Evolutionary conservation across 2,113 vertebrate genomes (phyloP).

Genomic region (Neolamprologus kungweensis): DNA sequence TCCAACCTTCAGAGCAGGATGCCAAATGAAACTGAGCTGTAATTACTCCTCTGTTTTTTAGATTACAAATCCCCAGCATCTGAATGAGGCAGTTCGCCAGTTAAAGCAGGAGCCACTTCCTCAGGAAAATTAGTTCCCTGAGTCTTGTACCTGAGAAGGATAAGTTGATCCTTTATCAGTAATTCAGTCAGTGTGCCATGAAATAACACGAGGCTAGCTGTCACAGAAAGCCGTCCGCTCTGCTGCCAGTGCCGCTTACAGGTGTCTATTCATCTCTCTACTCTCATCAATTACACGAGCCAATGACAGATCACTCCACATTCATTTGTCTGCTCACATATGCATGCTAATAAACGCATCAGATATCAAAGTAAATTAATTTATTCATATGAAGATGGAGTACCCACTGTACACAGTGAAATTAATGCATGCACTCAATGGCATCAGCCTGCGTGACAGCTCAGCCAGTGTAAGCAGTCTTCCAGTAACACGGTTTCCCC

Average conservation of each 20-base stretch:
- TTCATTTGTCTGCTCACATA: constrained; percentile 55
- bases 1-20: neutral
- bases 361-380: constrained; percentile 65
- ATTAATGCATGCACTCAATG: constrained; percentile 37
- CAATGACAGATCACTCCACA: constrained; percentile 51
- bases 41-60: neutral
- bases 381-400: constrained; percentile 68
- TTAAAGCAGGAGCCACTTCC: neutral
- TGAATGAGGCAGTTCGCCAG: neutral
- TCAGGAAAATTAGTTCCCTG: neutral
- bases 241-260: constrained; percentile 38
- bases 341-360: constrained; percentile 54
- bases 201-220: constrained; percentile 38
- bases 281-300: constrained; percentile 63
- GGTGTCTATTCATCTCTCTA: constrained; percentile 53
- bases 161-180: constrained; percentile 29
- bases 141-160: constrained; percentile 6
- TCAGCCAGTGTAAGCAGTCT: neutral
- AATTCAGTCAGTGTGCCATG: constrained; percentile 42
- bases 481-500: neutral
- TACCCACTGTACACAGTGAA: constrained; percentile 39
- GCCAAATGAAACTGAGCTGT: neutral
- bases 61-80: neutral
- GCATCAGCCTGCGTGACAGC: neutral
- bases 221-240: constrained; percentile 38